phyloP scores from a whole-genome alignment of 2,797 vertebrate genomes.

The Bryconaethiops microstoma region DNA sequence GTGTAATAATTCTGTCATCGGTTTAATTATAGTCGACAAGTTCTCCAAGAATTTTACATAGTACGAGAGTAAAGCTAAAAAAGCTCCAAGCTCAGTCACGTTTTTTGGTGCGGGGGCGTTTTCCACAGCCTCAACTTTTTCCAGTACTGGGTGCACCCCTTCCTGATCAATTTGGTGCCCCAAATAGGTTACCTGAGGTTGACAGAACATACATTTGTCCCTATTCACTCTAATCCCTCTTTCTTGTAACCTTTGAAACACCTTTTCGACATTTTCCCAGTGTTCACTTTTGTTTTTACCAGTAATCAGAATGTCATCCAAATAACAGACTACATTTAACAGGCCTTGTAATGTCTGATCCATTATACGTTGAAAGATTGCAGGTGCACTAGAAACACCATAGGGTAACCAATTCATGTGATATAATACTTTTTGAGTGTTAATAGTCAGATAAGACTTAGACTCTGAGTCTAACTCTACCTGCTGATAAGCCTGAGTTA shows the following conservation, averaged over 20 bases:
- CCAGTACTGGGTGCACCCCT: no score
- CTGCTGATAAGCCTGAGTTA: slow-evolving; percentile 33
- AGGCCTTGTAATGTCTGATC: slow-evolving; percentile 5
- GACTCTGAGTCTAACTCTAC: slow-evolving; percentile 24
- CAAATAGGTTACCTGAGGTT: no score
- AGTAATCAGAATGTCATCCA: slow-evolving; percentile 32
- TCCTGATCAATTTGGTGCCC: no score
- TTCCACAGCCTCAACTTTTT: slow-evolving; percentile 12
- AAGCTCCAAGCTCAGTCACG: slow-evolving; percentile 27
- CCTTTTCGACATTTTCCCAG: slow-evolving; percentile 16
- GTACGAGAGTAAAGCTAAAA: slow-evolving; percentile 17
- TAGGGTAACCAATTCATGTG: slow-evolving; percentile 22
- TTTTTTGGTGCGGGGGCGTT: slow-evolving; percentile 21
- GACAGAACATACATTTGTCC: slow-evolving; percentile 5
- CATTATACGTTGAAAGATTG: slow-evolving; percentile 37
- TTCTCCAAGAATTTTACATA: slow-evolving; percentile 7
- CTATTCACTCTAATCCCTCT: slow-evolving; percentile 17
- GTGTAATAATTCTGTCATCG: slow-evolving; percentile 12
- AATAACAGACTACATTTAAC: slow-evolving; percentile 9
- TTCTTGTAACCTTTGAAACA: slow-evolving; percentile 11
- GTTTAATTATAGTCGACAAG: no score
- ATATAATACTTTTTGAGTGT: slow-evolving; percentile 36
- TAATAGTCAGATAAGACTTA: slow-evolving; percentile 39
- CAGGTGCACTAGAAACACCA: slow-evolving; percentile 25
- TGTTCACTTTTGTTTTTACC: slow-evolving; percentile 1